These are phyloP conservation scores for Thaleichthys pacificus DNA, from an alignment of 2,797 vertebrate genomes.

Conservation along the genomic window DNA sequence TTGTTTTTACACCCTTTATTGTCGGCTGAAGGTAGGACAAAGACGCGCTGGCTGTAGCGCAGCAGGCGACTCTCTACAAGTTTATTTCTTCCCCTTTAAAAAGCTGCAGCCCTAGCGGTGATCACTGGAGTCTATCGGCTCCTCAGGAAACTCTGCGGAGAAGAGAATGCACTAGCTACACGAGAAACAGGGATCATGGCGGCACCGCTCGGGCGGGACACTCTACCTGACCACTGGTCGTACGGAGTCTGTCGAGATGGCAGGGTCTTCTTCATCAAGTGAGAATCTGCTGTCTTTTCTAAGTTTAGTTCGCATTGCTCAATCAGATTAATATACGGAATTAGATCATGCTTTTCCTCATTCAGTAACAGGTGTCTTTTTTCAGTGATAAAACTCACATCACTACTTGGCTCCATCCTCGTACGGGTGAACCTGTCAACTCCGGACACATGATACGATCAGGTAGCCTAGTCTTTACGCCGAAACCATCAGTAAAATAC, in stretches of 20 bases:
- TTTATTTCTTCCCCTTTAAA: constrained; percentile 77
- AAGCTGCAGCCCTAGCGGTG: constrained; percentile 69
- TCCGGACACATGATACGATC: constrained; percentile 98
- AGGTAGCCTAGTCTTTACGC: constrained; percentile 72
- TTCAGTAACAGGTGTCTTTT: constrained; percentile 89
- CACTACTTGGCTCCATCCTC: constrained; percentile 96
- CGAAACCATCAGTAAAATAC: constrained; percentile 3
- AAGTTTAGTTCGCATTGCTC: not conserved
- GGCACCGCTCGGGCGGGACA: constrained; percentile 89
- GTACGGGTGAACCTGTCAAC: constrained; percentile 94
- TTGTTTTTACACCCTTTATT: constrained; percentile 14
- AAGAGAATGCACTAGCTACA: constrained; percentile 50
- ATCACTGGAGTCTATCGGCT: constrained; percentile 48
- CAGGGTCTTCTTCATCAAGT: constrained; percentile 96
- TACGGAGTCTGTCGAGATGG: constrained; percentile 94
- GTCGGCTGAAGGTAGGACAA: constrained; percentile 40
- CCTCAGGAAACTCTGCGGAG: constrained; percentile 66
- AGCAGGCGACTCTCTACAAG: constrained; percentile 38
- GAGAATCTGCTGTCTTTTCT: constrained; percentile 53
- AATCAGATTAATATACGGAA: constrained; percentile 3
- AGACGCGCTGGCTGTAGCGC: constrained; percentile 15
- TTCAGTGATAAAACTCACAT: constrained; percentile 86
- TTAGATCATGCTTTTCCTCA: constrained; percentile 24
- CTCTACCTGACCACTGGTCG: constrained; percentile 92
- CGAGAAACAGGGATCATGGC: constrained; percentile 84